A percentile compares a stretch with the other conserved stretches of the same genome.
These are phyloP conservation scores for Calonectris borealis DNA, from an alignment of 2,113 vertebrate species.

Conservation along the genomic window DNA sequence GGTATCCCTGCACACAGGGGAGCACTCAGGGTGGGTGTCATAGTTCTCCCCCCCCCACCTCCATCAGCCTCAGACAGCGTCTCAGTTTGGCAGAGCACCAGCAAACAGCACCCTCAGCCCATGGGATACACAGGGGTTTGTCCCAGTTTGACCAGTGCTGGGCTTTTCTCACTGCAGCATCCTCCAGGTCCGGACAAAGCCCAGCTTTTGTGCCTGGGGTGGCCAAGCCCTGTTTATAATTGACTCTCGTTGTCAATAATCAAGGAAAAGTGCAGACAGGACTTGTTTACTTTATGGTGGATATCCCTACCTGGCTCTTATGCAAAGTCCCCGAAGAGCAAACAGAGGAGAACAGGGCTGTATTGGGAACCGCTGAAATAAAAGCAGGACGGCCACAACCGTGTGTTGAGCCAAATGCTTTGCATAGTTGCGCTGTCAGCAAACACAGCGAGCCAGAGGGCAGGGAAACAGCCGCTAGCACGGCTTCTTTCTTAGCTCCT, in stretches of 20 bases:
- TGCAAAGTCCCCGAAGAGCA: not conserved
- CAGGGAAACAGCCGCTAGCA: not conserved
- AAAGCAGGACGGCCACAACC: not conserved
- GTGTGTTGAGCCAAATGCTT: not conserved
- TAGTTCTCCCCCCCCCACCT: not conserved
- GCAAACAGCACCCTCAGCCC: not conserved
- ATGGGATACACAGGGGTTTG: not conserved
- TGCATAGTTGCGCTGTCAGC: slow-evolving; percentile 39
- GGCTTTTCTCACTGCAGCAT: not conserved
- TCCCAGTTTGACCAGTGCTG: not conserved
- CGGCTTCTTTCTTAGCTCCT: not conserved
- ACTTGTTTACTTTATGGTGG: not conserved
- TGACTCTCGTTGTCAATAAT: not conserved
- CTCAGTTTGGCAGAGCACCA: not conserved
- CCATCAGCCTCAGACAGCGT: not conserved
- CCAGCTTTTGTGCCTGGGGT: not conserved
- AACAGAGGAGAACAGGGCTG: not conserved
- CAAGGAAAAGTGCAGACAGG: not conserved
- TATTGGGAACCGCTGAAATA: not conserved
- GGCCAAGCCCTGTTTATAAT: not conserved
- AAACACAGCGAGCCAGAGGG: slow-evolving; percentile 3
- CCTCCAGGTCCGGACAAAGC: not conserved
- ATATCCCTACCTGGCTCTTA: not conserved
- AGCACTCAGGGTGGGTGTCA: not conserved
- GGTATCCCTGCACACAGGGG: too few species aligned